Conservation (phyloP, 2,113 vertebrate species). For the Sylvietta virens region DNA sequence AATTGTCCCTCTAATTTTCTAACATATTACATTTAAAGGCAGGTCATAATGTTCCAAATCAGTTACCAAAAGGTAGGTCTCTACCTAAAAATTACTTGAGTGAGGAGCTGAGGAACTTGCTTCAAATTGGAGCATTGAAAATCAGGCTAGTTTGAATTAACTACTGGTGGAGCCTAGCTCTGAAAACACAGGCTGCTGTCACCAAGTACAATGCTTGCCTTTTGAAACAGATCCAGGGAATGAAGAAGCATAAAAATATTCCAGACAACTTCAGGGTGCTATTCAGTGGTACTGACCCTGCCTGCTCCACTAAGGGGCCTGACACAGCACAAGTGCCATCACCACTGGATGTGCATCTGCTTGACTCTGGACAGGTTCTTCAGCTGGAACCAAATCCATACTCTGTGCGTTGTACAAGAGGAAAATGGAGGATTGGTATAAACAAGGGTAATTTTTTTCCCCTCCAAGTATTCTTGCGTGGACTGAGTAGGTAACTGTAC, state of each 20-base stretch:
- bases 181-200: background rate
- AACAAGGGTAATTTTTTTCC: background rate
- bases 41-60: slow-evolving; percentile 13
- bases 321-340: background rate
- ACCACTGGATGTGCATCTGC: background rate
- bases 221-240: background rate
- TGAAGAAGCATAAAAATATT: background rate
- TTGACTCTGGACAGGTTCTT: background rate
- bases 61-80: slow-evolving; percentile 18
- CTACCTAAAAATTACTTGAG: slow-evolving; percentile 17
- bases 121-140: slow-evolving; percentile 4
- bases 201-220: background rate
- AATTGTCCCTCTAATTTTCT: slow-evolving; percentile 34
- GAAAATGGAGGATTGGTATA: background rate
- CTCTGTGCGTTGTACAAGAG: background rate
- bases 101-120: background rate
- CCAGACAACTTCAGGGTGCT: background rate
- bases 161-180: background rate
- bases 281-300: background rate
- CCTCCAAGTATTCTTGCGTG: background rate
- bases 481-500: background rate
- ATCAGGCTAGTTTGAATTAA: slow-evolving; percentile 20
- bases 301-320: background rate
- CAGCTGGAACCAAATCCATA: background rate
- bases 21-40: slow-evolving; percentile 14